phyloP scores from a whole-genome alignment of 2,888 invertebrate species.

The Ormyrus pomaceus region DNA sequence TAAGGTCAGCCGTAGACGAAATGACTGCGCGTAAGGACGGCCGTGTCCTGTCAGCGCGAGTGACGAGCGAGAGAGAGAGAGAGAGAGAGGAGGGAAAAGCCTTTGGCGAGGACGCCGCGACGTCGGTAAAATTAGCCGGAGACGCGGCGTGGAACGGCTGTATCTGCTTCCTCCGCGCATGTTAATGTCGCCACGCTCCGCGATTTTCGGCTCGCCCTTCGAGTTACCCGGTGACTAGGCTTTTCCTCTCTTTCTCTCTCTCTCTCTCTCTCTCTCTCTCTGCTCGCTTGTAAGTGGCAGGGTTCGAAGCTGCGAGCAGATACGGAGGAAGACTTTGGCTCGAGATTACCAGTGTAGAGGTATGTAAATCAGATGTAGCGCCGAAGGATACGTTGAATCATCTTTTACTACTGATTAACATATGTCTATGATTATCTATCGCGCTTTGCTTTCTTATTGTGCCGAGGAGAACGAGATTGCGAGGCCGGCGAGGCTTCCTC shows the following conservation, averaged over 20 bases:
- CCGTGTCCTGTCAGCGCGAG: too few species aligned
- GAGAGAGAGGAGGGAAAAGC: too few species aligned
- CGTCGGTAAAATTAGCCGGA: conserved; percentile 29
- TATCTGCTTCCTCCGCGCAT: not conserved
- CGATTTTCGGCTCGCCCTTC: conserved; percentile 33
- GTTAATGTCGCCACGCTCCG: conserved; percentile 31
- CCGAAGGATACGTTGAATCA: too few species aligned
- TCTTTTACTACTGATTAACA: too few species aligned
- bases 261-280: too few species aligned
- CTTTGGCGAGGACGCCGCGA: not conserved
- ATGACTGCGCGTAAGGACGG: not conserved
- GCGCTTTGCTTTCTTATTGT: too few species aligned
- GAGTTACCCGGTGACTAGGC: conserved; percentile 4
- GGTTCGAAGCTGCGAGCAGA: not conserved
- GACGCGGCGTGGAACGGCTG: conserved; percentile 26
- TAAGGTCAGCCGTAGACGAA: not conserved
- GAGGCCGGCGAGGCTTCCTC: too few species aligned
- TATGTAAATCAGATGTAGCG: too few species aligned
- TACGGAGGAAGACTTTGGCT: not conserved
- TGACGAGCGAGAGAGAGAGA: too few species aligned
- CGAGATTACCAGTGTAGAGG: too few species aligned
- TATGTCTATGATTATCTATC: too few species aligned
- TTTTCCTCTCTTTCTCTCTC: not conserved
- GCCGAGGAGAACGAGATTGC: too few species aligned
- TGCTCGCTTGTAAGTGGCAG: not conserved